Base-by-base conservation (phyloP, 37 sponge, comb jelly and placozoan species). In the Chondrilla cf. caribensis region DNA sequence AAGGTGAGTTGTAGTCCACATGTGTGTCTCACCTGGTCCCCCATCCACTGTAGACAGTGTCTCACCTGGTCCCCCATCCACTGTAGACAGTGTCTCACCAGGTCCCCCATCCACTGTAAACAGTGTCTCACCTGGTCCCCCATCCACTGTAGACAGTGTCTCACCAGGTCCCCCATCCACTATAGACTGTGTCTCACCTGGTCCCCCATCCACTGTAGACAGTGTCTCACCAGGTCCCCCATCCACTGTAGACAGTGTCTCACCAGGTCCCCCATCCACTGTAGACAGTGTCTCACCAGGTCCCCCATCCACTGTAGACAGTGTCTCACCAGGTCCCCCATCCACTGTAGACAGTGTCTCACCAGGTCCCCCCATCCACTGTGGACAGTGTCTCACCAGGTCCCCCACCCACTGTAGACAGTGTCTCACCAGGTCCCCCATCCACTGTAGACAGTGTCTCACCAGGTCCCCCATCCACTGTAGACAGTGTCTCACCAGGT, bases 1-100 rank as follows among this genome's bases (percentile, higher is more conserved):
- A 38, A 84, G 36, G 85, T 78, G 58, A 58, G 57, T 64, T 32
- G 62, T 29, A 29, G 7, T 8, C 33, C 17, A 26, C n/a, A n/a
- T n/a, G n/a, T n/a, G 35, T 33, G 29, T 33, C 64, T 26, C 68
- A 26, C 68, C 31, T 2, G 3, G 17, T 17, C 33, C 1, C 35
- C 29, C 77, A 33, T 38, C 26, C 54, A n/a, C 3, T 36, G 17
- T 36, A 25, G n/a, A n/a, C n/a, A n/a, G n/a, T n/a, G n/a, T n/a
- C n/a, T n/a, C n/a, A n/a, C n/a, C n/a, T n/a, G n/a, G n/a, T n/a
- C n/a, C n/a, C n/a, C n/a, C n/a, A n/a, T n/a, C n/a, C n/a, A n/a
- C n/a, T n/a, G n/a, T n/a, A n/a, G n/a, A n/a, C n/a, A n/a, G n/a
- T 24, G 22, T 2, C 76, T 37, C 36, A 5, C 76, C 72, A 9